Conservation (phyloP, 2,888 invertebrate species). For the Diaprepes abbreviatus region DNA sequence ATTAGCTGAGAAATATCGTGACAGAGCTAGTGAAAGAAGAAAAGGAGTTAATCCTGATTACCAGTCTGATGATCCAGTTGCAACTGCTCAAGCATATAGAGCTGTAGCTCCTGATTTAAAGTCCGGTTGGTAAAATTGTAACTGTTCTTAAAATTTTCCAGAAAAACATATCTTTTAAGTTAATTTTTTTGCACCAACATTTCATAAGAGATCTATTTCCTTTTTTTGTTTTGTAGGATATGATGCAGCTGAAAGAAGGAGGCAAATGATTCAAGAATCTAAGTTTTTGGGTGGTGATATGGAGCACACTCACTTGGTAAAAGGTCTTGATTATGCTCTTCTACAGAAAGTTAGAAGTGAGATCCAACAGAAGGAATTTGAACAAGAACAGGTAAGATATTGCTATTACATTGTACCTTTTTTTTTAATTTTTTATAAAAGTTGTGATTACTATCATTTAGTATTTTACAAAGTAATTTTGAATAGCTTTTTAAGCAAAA, state of each 20-base stretch:
- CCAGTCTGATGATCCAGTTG: constrained; percentile 85
- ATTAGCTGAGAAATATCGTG: constrained; percentile 92
- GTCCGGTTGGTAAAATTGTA: constrained; percentile 72
- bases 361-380: constrained; percentile 83
- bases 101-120: constrained; percentile 98
- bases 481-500: too few species aligned
- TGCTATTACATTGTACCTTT: too few species aligned
- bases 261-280: constrained; percentile 97
- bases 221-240: constrained; percentile 68
- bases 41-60: constrained; percentile 84
- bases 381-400: constrained; percentile 73
- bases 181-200: too few species aligned
- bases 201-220: too few species aligned
- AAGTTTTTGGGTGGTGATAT: constrained; percentile 99
- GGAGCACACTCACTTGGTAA: constrained; percentile 99
- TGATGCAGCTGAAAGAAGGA: constrained; percentile 93
- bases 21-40: constrained; percentile 87
- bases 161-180: too few species aligned
- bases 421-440: too few species aligned
- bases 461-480: too few species aligned
- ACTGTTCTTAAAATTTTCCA: not conserved
- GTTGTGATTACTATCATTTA: too few species aligned
- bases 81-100: constrained; percentile 78
- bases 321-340: constrained; percentile 93
- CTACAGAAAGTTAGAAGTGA: constrained; percentile 95